These are phyloP conservation scores for Colletes collaris DNA, from an alignment of 2,888 invertebrate genomes.

Conservation along the genomic window DNA sequence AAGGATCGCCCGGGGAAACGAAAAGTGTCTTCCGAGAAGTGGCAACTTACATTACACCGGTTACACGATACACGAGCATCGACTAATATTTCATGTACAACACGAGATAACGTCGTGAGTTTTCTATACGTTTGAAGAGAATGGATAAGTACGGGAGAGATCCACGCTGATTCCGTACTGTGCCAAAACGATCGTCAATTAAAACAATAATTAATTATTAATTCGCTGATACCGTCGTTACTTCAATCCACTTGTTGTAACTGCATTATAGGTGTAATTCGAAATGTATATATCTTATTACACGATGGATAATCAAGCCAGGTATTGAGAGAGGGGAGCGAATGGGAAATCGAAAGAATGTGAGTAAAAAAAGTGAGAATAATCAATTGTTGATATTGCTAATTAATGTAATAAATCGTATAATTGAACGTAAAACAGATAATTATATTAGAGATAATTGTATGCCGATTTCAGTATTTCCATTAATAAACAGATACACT, in stretches of 20 bases:
- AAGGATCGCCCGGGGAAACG: neutral
- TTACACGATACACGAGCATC: slow-evolving; percentile 5
- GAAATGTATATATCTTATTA: slow-evolving; percentile 42
- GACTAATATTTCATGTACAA: slow-evolving; percentile 39
- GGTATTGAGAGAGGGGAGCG: neutral
- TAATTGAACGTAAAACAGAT: slow-evolving; percentile 50
- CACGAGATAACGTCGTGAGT: slow-evolving; percentile 30
- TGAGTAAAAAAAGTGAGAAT: slow-evolving; percentile 18
- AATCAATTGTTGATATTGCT: slow-evolving; percentile 62
- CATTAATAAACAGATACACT: slow-evolving; percentile 72
- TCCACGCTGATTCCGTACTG: slow-evolving; percentile 73
- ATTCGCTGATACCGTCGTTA: slow-evolving; percentile 36
- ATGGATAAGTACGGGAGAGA: slow-evolving; percentile 47
- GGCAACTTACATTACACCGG: neutral
- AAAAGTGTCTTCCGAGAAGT: slow-evolving; percentile 5
- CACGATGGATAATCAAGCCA: slow-evolving; percentile 18
- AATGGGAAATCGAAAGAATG: neutral
- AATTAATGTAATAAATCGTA: slow-evolving; percentile 55
- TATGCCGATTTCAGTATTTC: slow-evolving; percentile 78
- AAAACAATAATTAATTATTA: slow-evolving; percentile 48
- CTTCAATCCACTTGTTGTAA: slow-evolving; percentile 44
- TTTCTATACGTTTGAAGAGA: slow-evolving; percentile 36
- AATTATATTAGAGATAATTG: slow-evolving; percentile 65
- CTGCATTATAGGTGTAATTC: slow-evolving; percentile 32
- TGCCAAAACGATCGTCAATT: slow-evolving; percentile 76